Evolutionary conservation across 2,797 vertebrate species (phyloP), one percentile per base, ranked within the genome.

Genomic region (Tolypeutes matacus): DNA sequence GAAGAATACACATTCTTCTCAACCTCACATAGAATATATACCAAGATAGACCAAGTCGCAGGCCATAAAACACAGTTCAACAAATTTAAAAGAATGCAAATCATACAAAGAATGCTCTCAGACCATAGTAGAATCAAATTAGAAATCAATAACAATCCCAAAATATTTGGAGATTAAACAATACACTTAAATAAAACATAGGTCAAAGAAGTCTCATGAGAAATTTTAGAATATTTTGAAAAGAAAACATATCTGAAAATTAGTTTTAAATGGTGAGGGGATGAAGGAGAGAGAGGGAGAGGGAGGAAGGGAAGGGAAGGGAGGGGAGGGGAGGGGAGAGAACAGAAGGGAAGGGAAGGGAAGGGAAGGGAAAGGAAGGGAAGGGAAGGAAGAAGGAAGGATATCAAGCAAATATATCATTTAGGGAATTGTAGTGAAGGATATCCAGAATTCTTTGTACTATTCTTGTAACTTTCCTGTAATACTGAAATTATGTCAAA

Each of bases 401-500:
- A 15, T 9, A 53, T 15, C 13, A 53, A 53, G 51, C 15, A 76
- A 13, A 39, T 15, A 64, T 67, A 15, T 70, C 23, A 76, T 58
- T n/a, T 58, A 25, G 36, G 53, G 21, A 36, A 65, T 14, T 9
- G 56, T 82, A 6, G 60, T n/a, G 9, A 56, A 69, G 27, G 39
- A 13, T 64, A 56, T 46, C 29, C 39, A 34, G 56, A 58, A 62
- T 70, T 56, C 3, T 77, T 80, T 81, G 21, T 81, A 77, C 46
- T 86, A 78, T 39, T 77, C 46, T 58, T 64, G 13, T 15, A 75
- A 36, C 7, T 34, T 89, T 69, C 85, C 75, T 85, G 23, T 70
- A 46, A 89, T 67, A 42, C 64, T 89, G 39, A 67, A 91, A 72
- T 80, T 34, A 67, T 36, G 27, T 36, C 60, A 73, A 73, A 94